phyloP scores from a whole-genome alignment of 2,113 vertebrate species.

The Ceyx margarethae region DNA sequence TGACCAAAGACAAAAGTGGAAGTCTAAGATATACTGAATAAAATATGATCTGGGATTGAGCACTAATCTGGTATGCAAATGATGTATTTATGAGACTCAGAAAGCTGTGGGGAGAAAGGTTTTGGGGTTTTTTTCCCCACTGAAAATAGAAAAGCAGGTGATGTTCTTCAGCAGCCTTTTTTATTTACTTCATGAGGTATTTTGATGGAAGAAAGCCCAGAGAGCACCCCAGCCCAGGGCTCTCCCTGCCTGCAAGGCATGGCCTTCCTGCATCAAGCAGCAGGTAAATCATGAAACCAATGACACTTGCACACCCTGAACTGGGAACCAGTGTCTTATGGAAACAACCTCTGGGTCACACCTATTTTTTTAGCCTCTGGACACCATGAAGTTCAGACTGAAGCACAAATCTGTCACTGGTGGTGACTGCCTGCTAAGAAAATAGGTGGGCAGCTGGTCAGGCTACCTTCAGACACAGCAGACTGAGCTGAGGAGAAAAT shows the following conservation, averaged over 20 bases:
- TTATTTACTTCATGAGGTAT: neutral
- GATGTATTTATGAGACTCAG: neutral
- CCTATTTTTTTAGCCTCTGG: neutral
- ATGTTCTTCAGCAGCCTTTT: neutral
- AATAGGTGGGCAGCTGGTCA: neutral
- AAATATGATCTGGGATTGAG: neutral
- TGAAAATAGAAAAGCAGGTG: neutral
- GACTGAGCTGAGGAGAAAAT: too few species aligned
- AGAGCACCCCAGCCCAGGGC: neutral
- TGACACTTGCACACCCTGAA: neutral
- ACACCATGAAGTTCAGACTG: neutral
- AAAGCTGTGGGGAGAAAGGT: neutral
- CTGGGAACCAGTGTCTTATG: neutral
- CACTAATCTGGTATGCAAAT: neutral
- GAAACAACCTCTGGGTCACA: neutral
- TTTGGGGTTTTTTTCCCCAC: neutral
- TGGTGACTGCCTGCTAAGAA: neutral
- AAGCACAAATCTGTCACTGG: neutral
- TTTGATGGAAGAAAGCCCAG: neutral
- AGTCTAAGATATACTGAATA: neutral
- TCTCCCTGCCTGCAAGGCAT: neutral
- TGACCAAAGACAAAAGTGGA: neutral
- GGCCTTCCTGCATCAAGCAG: neutral
- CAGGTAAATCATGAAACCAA: neutral
- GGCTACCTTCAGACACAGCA: too few species aligned